These are phyloP conservation scores for Thomomys bottae DNA, from an alignment of 2,113 vertebrate species.

Conservation along the genomic window DNA sequence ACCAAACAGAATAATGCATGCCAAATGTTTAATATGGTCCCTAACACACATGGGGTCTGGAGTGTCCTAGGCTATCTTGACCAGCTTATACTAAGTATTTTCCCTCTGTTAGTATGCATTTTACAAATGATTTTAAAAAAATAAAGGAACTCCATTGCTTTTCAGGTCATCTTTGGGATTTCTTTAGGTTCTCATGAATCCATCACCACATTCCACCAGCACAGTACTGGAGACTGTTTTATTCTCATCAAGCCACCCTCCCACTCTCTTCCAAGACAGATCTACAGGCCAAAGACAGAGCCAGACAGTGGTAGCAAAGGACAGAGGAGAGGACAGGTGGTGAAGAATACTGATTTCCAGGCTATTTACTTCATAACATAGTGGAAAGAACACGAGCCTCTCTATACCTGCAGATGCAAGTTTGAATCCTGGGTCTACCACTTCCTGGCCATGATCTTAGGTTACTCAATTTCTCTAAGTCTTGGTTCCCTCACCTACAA, in stretches of 20 bases:
- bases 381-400: neutral
- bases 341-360: conserved; percentile 15
- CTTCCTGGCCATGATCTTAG: conserved; percentile 44
- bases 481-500: conserved; percentile 74
- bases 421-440: conserved; percentile 41
- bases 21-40: conserved; percentile 8
- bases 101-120: neutral
- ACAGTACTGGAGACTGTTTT: neutral
- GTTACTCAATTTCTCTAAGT: conserved; percentile 56
- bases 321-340: neutral
- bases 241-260: neutral
- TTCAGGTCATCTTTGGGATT: conserved; percentile 37
- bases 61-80: neutral
- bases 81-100: neutral
- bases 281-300: conserved; percentile 1
- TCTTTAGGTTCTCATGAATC: neutral
- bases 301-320: neutral
- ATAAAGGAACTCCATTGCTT: neutral
- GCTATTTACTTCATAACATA: neutral
- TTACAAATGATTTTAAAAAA: conserved; percentile 20
- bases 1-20: neutral
- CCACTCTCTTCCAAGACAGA: neutral
- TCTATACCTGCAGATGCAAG: neutral
- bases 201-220: neutral
- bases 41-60: neutral